Evolutionary conservation across 2,888 invertebrate species (phyloP), one percentile per base, ranked within the genome.

Genomic region (Conistra vaccinii): DNA sequence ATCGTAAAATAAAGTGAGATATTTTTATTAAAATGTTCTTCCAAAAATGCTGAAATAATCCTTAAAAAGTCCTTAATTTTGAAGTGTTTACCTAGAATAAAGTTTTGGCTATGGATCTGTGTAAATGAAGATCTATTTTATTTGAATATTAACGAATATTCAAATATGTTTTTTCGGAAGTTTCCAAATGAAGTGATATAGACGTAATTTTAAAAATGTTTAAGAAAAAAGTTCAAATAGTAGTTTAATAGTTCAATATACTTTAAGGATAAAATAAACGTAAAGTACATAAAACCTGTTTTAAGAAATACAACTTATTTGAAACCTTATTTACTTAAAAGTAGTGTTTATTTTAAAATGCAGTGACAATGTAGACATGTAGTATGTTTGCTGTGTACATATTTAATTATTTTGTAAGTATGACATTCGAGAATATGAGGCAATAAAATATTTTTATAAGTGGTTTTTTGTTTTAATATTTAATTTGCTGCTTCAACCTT

Each of bases 381-480:
- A 74, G 53, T 60, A 69, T 66, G 63, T 71, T 76, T 69, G 51
- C 48, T 75, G 79, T 84, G 83, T 84, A 84, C 61, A 84, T 84
- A 84, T 83, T 85, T 78, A 69, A 79, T 79, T 78, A 67, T 53
- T 60, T 80, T 69, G 26, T 83, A 76, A 85, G 63, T 73, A 51
- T 73, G 67, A 76, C 51, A 81, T 84, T 80, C 63, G 32, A 55
- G 48, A 76, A 29, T 76, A 58, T 23, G 42, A 68, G 42, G 48
- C 58, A 86, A 73, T 85, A 73, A 84, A 86, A 86, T 81, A 81
- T 76, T 78, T 83, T 87, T 84, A 58, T 81, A 88, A 75, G 32
- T 66, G 1, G 14, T 4, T 45, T 61, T 39, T 35, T 26, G 20
- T 55, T 69, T 74, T 20, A 45, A 26, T n/a, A 14, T 29, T n/a